These are phyloP conservation scores for Probosciger aterrimus DNA, from an alignment of 2,113 vertebrate genomes.

Conservation along the genomic window DNA sequence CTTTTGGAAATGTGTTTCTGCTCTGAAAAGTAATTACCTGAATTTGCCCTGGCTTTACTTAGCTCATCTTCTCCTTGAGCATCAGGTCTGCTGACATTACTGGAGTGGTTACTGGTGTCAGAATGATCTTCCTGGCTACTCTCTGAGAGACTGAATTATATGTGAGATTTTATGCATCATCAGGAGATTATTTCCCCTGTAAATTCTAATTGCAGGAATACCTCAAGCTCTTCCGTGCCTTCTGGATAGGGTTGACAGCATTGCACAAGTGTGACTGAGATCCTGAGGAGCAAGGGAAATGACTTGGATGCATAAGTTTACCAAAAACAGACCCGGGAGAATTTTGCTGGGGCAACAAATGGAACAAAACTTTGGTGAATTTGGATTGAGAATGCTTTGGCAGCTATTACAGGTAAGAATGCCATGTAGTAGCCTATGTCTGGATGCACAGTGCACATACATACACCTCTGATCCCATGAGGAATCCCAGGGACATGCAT, in stretches of 20 bases:
- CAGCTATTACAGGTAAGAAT: neutral
- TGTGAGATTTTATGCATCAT: neutral
- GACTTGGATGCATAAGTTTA: neutral
- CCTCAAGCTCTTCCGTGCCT: neutral
- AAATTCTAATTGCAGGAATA: constrained; percentile 19
- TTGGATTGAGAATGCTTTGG: neutral
- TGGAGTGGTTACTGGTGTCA: neutral
- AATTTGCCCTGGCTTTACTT: neutral
- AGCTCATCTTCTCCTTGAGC: neutral
- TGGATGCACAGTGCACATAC: neutral
- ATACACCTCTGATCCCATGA: neutral
- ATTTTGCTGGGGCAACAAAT: neutral
- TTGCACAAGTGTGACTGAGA: neutral
- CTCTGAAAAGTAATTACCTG: constrained; percentile 7
- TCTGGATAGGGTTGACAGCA: neutral
- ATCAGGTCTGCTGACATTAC: neutral
- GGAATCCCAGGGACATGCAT: fast-evolving
- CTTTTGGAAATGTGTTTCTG: neutral
- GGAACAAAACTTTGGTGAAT: neutral
- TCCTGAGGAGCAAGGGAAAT: neutral
- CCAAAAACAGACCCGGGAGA: neutral
- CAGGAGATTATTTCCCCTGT: neutral
- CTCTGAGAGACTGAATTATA: neutral
- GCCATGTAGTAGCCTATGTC: neutral
- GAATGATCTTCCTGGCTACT: neutral